Evolutionary conservation across 2,888 invertebrate species (phyloP).

Genomic region (Macropis europaea): DNA sequence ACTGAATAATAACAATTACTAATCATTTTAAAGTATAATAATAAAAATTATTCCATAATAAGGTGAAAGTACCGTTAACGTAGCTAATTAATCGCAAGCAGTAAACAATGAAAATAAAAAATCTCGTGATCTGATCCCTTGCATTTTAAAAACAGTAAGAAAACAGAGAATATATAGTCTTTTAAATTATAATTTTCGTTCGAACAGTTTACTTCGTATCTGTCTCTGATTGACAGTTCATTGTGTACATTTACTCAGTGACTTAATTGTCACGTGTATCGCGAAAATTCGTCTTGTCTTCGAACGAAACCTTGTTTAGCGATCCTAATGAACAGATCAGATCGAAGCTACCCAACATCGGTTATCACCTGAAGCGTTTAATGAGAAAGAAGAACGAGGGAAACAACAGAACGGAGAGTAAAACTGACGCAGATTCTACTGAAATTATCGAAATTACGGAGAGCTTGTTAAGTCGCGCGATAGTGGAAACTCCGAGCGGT

Average conservation of each 20-base stretch:
- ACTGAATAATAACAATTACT: too few relatives aligned
- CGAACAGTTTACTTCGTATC: too few relatives aligned
- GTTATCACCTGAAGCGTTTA: constrained; percentile 62
- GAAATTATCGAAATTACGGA: constrained; percentile 15
- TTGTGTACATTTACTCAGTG: neutral
- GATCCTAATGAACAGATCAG: constrained; percentile 61
- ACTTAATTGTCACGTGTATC: neutral
- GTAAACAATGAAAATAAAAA: too few relatives aligned
- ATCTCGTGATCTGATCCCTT: too few relatives aligned
- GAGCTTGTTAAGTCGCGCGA: constrained; percentile 8
- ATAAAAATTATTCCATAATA: too few relatives aligned
- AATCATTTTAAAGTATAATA: too few relatives aligned
- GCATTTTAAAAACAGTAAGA: too few relatives aligned
- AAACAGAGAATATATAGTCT: too few relatives aligned
- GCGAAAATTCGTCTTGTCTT: constrained; percentile 4
- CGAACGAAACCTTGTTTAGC: constrained; percentile 30
- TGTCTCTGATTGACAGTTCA: too few relatives aligned
- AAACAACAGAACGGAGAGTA: neutral
- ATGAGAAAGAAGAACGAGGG: constrained; percentile 56
- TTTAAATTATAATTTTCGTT: too few relatives aligned
- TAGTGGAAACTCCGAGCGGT: constrained; percentile 14
- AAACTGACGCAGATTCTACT: neutral
- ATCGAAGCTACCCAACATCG: constrained; percentile 64
- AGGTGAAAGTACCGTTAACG: too few relatives aligned
- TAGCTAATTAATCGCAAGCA: too few relatives aligned